A percentile compares a stretch with the other conserved stretches of the same genome.
Conservation (phyloP, 2,888 invertebrate species). For the Tetranychus truncatus region DNA sequence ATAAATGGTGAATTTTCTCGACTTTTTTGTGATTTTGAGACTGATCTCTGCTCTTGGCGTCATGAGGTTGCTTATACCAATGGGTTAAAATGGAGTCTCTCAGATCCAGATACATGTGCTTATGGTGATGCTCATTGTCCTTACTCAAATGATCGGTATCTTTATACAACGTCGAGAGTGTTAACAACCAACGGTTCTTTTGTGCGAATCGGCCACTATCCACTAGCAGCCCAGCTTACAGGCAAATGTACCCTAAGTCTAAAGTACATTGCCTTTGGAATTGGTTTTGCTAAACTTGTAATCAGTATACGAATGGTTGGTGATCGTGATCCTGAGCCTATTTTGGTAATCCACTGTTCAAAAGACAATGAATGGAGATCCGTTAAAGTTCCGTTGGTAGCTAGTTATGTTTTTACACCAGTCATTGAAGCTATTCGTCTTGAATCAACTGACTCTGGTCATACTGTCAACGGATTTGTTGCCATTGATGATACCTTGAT, state of each 20-base stretch:
- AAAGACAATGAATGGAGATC: background rate
- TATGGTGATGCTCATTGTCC: background rate
- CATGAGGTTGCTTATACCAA: slow-evolving; percentile 5
- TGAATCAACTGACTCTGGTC: too few relatives aligned
- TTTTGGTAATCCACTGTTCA: slow-evolving; percentile 7
- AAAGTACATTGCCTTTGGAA: slow-evolving; percentile 9
- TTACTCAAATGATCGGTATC: background rate
- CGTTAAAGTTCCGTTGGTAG: background rate
- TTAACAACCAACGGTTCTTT: slow-evolving; percentile 6
- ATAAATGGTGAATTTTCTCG: background rate
- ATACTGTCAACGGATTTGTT: background rate
- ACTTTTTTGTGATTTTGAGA: slow-evolving; percentile 6
- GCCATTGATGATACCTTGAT: slow-evolving; percentile 8
- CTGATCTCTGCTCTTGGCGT: slow-evolving; percentile 3
- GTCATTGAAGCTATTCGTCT: slow-evolving; percentile 1
- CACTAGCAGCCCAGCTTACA: background rate
- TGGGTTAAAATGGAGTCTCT: slow-evolving; percentile 3
- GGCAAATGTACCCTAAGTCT: slow-evolving; percentile 2
- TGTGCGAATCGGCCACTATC: slow-evolving; percentile 7
- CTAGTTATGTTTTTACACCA: background rate
- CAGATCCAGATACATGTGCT: slow-evolving; percentile 3
- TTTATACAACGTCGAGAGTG: background rate
- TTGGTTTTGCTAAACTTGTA: slow-evolving; percentile 4
- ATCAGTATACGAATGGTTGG: slow-evolving; percentile 2
- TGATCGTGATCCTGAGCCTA: background rate